These are phyloP conservation scores for Smittia sp. DNA, from an alignment of 2,888 invertebrate genomes.

Conservation along the genomic window DNA sequence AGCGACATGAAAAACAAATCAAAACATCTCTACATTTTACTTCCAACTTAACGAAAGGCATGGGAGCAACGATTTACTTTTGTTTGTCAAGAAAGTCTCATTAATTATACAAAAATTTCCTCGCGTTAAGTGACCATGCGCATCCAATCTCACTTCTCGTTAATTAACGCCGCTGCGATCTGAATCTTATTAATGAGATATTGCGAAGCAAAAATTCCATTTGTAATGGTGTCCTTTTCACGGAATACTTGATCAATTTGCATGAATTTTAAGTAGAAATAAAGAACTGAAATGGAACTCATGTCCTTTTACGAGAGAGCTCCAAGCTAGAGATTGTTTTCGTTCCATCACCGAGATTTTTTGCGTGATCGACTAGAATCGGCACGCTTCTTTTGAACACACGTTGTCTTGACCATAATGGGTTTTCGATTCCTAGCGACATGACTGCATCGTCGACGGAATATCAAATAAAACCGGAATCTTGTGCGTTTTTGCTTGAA, in stretches of 20 bases:
- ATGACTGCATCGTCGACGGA: not conserved
- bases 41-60: no score
- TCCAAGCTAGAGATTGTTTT: not conserved
- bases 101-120: constrained; percentile 39
- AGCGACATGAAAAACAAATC: not conserved
- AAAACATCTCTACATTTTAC: not conserved
- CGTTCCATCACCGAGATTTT: not conserved
- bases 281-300: not conserved
- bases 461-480: not conserved
- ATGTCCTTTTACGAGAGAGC: not conserved
- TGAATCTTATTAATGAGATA: constrained; percentile 30
- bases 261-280: constrained; percentile 23
- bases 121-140: not conserved
- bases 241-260: not conserved
- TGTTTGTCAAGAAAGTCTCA: constrained; percentile 20
- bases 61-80: no score
- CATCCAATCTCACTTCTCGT: not conserved
- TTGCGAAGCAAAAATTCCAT: not conserved
- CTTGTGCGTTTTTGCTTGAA: not conserved
- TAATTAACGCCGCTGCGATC: not conserved
- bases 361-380: not conserved
- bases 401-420: not conserved
- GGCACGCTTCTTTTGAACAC: constrained; percentile 36
- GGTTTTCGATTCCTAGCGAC: not conserved
- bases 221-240: not conserved